These are phyloP conservation scores for Ischnus inquisitorius DNA, from an alignment of 2,888 invertebrate genomes.

Conservation along the genomic window DNA sequence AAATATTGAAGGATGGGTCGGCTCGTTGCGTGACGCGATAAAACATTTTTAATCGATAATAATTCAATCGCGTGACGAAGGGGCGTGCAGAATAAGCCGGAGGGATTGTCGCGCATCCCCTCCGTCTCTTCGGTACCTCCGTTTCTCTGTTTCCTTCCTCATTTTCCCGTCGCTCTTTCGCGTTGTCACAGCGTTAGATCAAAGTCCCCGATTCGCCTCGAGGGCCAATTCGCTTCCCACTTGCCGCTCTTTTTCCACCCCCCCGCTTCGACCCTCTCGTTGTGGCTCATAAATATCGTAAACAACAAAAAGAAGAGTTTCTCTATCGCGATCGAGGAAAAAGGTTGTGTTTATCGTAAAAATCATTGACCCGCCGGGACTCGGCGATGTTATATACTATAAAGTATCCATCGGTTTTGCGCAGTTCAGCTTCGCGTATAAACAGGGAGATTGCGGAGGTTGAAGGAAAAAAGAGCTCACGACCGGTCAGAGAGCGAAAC, in stretches of 20 bases:
- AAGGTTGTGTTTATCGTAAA: conserved; percentile 47
- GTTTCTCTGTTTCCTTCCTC: background rate
- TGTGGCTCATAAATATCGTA: conserved; percentile 43
- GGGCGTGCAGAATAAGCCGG: conserved; percentile 38
- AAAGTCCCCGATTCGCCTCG: conserved; percentile 43
- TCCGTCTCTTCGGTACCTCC: background rate
- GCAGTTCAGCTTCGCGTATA: conserved; percentile 6
- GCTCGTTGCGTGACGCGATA: background rate
- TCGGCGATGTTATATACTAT: conserved; percentile 10
- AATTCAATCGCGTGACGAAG: conserved; percentile 59
- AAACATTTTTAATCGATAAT: conserved; percentile 36
- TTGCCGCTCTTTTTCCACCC: conserved; percentile 35
- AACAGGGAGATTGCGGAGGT: conserved; percentile 8
- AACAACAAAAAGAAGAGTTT: conserved; percentile 13
- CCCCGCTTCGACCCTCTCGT: conserved; percentile 10
- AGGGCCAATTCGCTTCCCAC: conserved; percentile 34
- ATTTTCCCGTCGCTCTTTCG: background rate
- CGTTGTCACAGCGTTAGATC: conserved; percentile 28
- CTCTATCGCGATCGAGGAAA: conserved; percentile 42
- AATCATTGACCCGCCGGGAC: conserved; percentile 46
- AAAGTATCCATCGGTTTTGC: background rate
- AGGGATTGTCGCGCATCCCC: background rate
- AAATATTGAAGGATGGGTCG: background rate
- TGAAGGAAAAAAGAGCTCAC: conserved; percentile 46
- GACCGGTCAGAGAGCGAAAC: conserved; percentile 63